phyloP scores from a whole-genome alignment of 2,888 invertebrate genomes.

The Oligia latruncula region DNA sequence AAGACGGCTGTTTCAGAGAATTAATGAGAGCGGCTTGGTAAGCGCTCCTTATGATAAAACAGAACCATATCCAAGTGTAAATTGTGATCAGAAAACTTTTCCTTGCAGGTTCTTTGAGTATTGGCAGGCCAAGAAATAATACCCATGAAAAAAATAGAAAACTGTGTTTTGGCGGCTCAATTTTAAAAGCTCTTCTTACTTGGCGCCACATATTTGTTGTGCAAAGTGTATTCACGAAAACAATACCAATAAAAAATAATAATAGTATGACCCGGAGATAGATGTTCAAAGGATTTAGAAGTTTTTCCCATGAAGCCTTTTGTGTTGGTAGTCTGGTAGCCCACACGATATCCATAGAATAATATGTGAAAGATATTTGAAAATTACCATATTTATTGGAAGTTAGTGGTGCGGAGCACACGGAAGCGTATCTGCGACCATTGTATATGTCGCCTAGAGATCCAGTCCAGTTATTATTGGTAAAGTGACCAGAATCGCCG shows the following conservation, averaged over 20 bases:
- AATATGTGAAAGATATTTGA: conserved; percentile 79
- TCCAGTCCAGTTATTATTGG: conserved; percentile 80
- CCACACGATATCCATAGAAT: conserved; percentile 80
- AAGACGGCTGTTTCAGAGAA: conserved; percentile 72
- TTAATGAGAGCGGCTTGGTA: conserved; percentile 78
- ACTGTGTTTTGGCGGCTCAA: conserved; percentile 70
- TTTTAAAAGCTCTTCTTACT: conserved; percentile 64
- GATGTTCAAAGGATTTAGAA: conserved; percentile 74
- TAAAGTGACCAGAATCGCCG: conserved; percentile 70
- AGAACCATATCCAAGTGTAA: conserved; percentile 78
- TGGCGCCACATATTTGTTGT: conserved; percentile 68
- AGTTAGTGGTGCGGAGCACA: conserved; percentile 75
- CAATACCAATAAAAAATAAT: conserved; percentile 71
- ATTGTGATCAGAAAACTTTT: conserved; percentile 68
- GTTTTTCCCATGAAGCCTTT: conserved; percentile 76
- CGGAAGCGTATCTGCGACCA: conserved; percentile 70
- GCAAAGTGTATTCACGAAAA: conserved; percentile 69
- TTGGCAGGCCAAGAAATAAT: conserved; percentile 76
- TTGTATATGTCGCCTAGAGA: conserved; percentile 78
- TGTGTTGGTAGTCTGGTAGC: conserved; percentile 70
- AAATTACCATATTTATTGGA: conserved; percentile 75
- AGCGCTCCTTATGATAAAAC: conserved; percentile 75
- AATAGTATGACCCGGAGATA: conserved; percentile 71
- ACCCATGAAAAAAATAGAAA: conserved; percentile 79
- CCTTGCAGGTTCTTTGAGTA: conserved; percentile 70